Percentiles rank a stretch among this genome's conserved stretches.
phyloP scores from a whole-genome alignment of 30 jellyfish, hydroid and myxozoan species.

The Chironex yamaguchii region DNA sequence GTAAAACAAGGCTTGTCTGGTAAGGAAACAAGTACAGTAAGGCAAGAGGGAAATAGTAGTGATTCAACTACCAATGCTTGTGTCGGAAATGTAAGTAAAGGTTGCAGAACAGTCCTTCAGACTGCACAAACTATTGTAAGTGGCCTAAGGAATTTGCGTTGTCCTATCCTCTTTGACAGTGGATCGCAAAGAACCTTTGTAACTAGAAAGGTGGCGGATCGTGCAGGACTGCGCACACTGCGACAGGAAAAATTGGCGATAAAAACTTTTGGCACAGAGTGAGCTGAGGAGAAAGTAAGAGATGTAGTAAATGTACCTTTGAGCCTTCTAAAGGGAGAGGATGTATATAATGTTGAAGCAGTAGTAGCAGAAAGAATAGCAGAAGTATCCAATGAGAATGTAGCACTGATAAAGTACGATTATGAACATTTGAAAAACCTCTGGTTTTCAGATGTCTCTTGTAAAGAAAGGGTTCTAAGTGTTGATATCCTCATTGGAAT shows the following conservation, averaged over 20 bases:
- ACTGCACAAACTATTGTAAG: conserved; percentile 53
- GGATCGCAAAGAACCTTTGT: conserved; percentile 58
- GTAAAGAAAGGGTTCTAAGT: not conserved
- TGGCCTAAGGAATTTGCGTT: conserved; percentile 47
- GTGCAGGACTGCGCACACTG: too few species aligned
- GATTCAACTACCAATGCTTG: too few species aligned
- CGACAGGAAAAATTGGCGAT: conserved; percentile 28
- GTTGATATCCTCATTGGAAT: conserved; percentile 49
- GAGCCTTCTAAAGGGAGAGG: not conserved
- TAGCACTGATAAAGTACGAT: not conserved
- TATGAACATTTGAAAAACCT: not conserved
- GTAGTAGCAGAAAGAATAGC: conserved; percentile 13
- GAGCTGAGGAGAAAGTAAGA: not conserved
- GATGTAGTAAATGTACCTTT: not conserved
- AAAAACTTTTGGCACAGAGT: conserved; percentile 31
- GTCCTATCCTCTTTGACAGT: conserved; percentile 28
- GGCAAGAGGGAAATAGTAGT: conserved; percentile 8
- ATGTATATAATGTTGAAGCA: conserved; percentile 40
- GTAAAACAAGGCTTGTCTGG: conserved; percentile 31
- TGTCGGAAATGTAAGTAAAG: too few species aligned
- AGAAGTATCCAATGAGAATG: not conserved
- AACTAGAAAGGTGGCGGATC: too few species aligned
- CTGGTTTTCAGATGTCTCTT: conserved; percentile 28
- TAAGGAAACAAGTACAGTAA: conserved; percentile 17
- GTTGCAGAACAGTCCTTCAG: too few species aligned